Evolutionary conservation across 2,888 invertebrate species (phyloP), one percentile per base, ranked within the genome.

Genomic region (Machimus rusticus): DNA sequence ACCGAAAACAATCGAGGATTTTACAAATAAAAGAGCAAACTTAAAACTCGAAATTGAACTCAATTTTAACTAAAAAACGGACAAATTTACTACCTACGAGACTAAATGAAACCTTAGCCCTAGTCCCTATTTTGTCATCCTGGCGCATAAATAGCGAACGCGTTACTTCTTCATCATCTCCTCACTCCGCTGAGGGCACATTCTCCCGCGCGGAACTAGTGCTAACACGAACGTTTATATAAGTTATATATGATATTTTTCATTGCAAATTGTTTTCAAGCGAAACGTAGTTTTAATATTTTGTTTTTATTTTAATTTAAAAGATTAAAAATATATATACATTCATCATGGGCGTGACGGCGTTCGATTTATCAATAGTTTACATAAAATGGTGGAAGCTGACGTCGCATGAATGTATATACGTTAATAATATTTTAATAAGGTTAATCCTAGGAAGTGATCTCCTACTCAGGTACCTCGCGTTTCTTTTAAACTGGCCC

Each of bases 261-360:
- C 87, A 89, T 90, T 89, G 90, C 89, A 90, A 89, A 89, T 90
- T 90, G 90, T 90, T 90, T 90, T 90, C 85, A 90, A 90, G 90
- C 90, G 90, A 89, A 87, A 51, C 87, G 87, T 81, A 76, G 87
- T 86, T 87, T 46, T 51, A 86, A 31, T 78, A 87, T 76, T 51
- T 74, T 74, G 19, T 79, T 57, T 57, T 55, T 23, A 19, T 81
- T 82, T 74, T 77, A 86, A 76, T 77, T 74, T 76, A 76, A 66
- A 86, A 86, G 51, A 77, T 77, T 74, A 76, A 74, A 84, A 77
- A 55, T 9, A 86, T 86, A 86, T 86, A 77, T 86, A 86, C 76
- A 86, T 86, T 77, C 86, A 86, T 86, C 19, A 34, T 34, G 82
- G 19, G 57, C 23, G 31, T 31, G 28, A 66, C 74, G 23, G 66